Base-by-base conservation (phyloP, 2,888 invertebrate species). In the Oligia latruncula region DNA sequence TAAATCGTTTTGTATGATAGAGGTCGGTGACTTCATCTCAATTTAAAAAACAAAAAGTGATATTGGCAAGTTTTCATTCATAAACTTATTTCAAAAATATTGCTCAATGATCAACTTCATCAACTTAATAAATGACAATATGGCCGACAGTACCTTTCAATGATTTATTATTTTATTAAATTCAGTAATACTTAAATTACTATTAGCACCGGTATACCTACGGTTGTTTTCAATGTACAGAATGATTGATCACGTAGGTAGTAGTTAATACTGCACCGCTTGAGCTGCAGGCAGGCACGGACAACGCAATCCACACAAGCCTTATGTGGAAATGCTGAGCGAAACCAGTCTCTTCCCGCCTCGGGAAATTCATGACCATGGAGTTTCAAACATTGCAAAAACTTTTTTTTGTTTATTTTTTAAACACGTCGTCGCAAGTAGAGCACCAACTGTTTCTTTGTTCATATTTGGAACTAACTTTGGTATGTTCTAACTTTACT, bases 271-370 rank as follows among this genome's bases (percentile, higher is more conserved):
- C 86, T 80, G 84, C 87, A 85, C 86, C 87, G 90, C 87, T 89
- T 89, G 86, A 86, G 89, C 87, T 90, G 91, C 91, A 88, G 84
- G 91, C 62, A 81, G 72, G 71, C 72, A 43, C 46, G 70, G 55
- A 72, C 81, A 84, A 79, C 79, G 83, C 92, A 92, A 91, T 90
- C 91, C 91, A 92, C 92, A 90, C 91, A 92, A 87, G 89, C 90
- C 94, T 86, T 95, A 95, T 84, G 93, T 93, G 94, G 95, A 94
- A 94, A 95, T 94, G 92, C 90, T 92, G 91, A 89, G 86, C 88
- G 93, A 87, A 95, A 95, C 95, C 94, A 91, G 96, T 95, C 92
- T 88, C 86, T 91, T 91, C 88, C 90, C 84, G 92, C 90, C 92
- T 89, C 91, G 89, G 92, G 93, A 94, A 94, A 94, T 91, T 91